Percentiles rank a stretch among this genome's conserved stretches.
phyloP scores from a whole-genome alignment of 2,113 vertebrate species.

The Lagopus leucura region DNA sequence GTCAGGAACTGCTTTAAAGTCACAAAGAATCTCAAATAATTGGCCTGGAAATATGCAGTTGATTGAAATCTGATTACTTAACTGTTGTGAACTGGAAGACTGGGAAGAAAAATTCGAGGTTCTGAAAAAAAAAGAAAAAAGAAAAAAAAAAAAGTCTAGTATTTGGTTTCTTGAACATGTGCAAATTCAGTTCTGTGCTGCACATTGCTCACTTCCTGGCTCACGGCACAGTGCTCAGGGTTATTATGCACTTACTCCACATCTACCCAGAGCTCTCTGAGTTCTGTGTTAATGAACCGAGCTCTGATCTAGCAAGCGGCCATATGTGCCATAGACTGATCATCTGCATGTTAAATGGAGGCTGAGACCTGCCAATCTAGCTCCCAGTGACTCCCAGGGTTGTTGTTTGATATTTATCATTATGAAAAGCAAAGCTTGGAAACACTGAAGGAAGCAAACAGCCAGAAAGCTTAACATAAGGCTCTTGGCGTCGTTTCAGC shows the following conservation, averaged over 20 bases:
- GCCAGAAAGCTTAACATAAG: background rate
- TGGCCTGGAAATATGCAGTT: background rate
- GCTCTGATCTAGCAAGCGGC: background rate
- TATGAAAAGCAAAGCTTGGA: conserved; percentile 22
- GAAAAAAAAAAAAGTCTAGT: background rate
- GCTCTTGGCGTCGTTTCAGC: background rate
- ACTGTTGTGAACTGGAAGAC: conserved; percentile 8
- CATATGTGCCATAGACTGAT: background rate
- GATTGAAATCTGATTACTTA: conserved; percentile 39
- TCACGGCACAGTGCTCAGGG: background rate
- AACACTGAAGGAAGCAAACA: background rate
- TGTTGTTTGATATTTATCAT: conserved; percentile 5
- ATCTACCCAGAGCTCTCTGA: background rate
- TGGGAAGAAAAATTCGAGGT: background rate
- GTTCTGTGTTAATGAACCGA: background rate
- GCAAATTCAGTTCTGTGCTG: background rate
- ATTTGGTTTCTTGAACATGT: background rate
- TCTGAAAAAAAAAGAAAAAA: background rate
- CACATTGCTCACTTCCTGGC: background rate
- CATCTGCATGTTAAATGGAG: background rate
- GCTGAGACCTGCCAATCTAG: conserved; percentile 23
- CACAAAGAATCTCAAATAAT: conserved; percentile 23
- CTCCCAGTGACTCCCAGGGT: background rate
- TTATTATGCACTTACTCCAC: background rate
- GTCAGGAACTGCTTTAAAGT: conserved; percentile 55